Evolutionary conservation across 2,113 vertebrate species (phyloP), one percentile per base, ranked within the genome.

Genomic region (Numida meleagris): DNA sequence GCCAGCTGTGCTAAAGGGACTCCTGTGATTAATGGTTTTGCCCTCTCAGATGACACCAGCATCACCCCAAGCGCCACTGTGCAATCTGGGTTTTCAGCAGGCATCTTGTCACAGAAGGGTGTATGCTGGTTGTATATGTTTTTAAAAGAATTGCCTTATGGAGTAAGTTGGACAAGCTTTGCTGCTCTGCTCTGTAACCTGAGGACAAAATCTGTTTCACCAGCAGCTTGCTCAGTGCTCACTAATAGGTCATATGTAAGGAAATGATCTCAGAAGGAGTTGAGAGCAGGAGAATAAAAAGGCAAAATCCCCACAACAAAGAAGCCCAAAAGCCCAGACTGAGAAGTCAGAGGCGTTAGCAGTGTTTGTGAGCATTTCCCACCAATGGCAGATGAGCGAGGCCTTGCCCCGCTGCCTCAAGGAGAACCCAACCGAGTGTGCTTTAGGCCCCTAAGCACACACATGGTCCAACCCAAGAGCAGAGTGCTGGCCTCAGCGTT

Each of bases 381-480:
- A 34, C n/a, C 80, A 46, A 33, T 9, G 62, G 27, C 48, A 59
- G 27, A 14, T 24, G 19, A 75, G 42, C 6, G 6, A 33, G 75
- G 29, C 45, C 34, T 9, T 58, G 48, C 48, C 43, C 70, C 0
- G 0, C n/a, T 46, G 19, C 5, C 2, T 11, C 24, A 46, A 73
- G 42, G 46, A 81, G 38, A 68, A 33, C 23, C 17, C 8, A 33
- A 3, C 31, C 14, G 19, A 33, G 29, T 9, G 10, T n/a, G 31
- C 42, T 53, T 36, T 46, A 36, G 12, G 59, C 51, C 58, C 29
- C 3, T 0, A 66, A 76, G 36, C 34, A 42, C 9, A 14, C 12
- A 12, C 1, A 0, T 24, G 1, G 2, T 76, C 50, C 57, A 71
- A 43, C 63, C 2, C 0, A 58, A 13, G 10, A 31, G 36, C 3